Conservation (phyloP, 2,113 vertebrate species). For the Amphilophus citrinellus region DNA sequence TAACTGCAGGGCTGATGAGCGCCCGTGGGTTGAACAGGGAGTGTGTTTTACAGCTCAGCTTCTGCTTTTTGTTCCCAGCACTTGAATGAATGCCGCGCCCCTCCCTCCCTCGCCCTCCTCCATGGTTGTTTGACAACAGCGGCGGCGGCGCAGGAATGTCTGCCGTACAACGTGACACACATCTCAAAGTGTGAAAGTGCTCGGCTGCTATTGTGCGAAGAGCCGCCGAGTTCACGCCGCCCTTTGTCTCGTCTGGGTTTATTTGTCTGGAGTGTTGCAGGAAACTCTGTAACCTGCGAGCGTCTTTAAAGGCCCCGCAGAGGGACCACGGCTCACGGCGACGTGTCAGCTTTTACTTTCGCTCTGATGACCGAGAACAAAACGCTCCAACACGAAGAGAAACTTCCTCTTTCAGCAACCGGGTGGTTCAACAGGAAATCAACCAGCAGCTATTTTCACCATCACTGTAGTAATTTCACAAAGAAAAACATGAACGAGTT, state of each 20-base stretch:
- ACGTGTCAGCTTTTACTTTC: not conserved
- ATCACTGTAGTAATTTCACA: not conserved
- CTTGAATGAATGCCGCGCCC: conserved; percentile 36
- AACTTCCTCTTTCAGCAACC: not conserved
- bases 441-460: not conserved
- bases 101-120: not conserved
- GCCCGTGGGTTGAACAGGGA: not conserved
- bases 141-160: conserved; percentile 71
- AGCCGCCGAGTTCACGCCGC: not conserved
- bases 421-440: not conserved
- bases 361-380: fast-evolving
- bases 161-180: conserved; percentile 73
- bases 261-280: not conserved
- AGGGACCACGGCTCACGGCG: fast-evolving
- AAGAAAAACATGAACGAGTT: not conserved
- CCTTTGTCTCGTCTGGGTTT: conserved; percentile 31
- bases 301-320: not conserved
- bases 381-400: not conserved
- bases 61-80: conserved; percentile 31
- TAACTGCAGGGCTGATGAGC: not conserved
- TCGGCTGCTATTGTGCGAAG: conserved; percentile 42
- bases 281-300: not conserved
- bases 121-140: conserved; percentile 73
- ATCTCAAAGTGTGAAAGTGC: conserved; percentile 57
- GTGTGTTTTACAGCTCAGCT: conserved; percentile 19